These are phyloP conservation scores for Cliona cf. orientalis DNA, from an alignment of 37 sponge, comb jelly and placozoan species.

Conservation along the genomic window DNA sequence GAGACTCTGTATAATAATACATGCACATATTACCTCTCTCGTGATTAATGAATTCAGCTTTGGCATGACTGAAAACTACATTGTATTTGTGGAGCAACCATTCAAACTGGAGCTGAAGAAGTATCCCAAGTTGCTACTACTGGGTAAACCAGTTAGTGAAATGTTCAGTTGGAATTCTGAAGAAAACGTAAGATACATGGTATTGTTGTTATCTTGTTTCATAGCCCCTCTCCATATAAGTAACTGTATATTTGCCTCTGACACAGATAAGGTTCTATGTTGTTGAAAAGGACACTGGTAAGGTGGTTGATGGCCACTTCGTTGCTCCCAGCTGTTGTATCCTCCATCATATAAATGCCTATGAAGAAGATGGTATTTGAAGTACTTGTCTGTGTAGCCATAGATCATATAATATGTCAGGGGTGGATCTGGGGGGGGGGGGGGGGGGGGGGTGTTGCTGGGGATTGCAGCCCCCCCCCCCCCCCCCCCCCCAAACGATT, in stretches of 20 bases:
- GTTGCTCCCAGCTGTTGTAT: background rate
- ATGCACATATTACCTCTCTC: no score
- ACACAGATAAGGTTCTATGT: conserved; percentile 5
- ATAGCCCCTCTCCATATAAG: background rate
- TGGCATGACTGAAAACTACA: conserved; percentile 10
- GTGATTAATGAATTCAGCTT: no score
- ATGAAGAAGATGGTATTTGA: conserved; percentile 24
- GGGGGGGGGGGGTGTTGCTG: no score
- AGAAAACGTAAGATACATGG: background rate
- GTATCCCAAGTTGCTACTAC: background rate
- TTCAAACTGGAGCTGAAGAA: background rate
- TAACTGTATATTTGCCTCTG: background rate
- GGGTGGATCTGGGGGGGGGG: no score
- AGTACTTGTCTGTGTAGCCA: no score
- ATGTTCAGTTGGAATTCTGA: background rate
- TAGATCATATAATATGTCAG: no score
- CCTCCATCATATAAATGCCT: conserved; percentile 22
- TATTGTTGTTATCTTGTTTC: background rate
- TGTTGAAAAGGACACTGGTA: conserved; percentile 11
- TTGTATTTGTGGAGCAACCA: conserved; percentile 26
- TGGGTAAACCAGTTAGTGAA: background rate
- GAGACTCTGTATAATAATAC: no score
- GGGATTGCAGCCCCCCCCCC: no score
- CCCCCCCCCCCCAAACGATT: no score
- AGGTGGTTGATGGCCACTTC: background rate